A percentile compares a stretch with the other conserved stretches of the same genome.
These are phyloP conservation scores for Helleia helle DNA, from an alignment of 2,888 invertebrate species.

Conservation along the genomic window DNA sequence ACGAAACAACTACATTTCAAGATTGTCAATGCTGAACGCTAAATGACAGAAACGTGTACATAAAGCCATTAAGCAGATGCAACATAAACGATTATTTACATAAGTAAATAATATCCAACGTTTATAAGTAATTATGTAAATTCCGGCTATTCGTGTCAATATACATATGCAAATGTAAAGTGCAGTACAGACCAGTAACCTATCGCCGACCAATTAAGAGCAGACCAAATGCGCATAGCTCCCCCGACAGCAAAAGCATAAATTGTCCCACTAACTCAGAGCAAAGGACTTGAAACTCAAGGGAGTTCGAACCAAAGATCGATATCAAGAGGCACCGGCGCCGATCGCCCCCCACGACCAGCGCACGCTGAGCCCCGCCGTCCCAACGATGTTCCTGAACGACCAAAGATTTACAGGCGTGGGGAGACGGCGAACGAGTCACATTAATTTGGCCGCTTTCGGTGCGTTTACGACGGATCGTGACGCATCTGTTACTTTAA, in stretches of 20 bases:
- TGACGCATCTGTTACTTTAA: conserved; percentile 65
- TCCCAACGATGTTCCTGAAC: conserved; percentile 26
- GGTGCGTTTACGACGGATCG: conserved; percentile 58
- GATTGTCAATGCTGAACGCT: too few relatives aligned
- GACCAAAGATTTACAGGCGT: conserved; percentile 21
- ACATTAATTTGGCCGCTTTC: conserved; percentile 38
- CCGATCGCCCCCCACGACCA: conserved; percentile 54
- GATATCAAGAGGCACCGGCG: conserved; percentile 63
- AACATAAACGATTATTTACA: too few relatives aligned
- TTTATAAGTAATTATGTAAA: conserved; percentile 6
- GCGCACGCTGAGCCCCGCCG: conserved; percentile 40
- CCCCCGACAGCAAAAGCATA: conserved; percentile 33
- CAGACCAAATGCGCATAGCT: conserved; percentile 21
- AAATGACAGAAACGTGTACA: too few relatives aligned
- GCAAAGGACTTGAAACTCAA: conserved; percentile 53
- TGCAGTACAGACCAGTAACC: conserved; percentile 8
- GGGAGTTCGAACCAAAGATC: conserved; percentile 62
- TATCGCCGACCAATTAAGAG: conserved; percentile 22
- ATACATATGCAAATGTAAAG: conserved; percentile 11
- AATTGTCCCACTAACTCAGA: conserved; percentile 60
- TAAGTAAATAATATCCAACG: too few relatives aligned
- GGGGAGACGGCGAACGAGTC: conserved; percentile 35
- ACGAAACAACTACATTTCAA: too few relatives aligned
- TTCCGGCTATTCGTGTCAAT: conserved; percentile 4
- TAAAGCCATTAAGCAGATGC: too few relatives aligned